phyloP scores from a whole-genome alignment of 2,888 invertebrate genomes.

The Diplolepis rosae region DNA sequence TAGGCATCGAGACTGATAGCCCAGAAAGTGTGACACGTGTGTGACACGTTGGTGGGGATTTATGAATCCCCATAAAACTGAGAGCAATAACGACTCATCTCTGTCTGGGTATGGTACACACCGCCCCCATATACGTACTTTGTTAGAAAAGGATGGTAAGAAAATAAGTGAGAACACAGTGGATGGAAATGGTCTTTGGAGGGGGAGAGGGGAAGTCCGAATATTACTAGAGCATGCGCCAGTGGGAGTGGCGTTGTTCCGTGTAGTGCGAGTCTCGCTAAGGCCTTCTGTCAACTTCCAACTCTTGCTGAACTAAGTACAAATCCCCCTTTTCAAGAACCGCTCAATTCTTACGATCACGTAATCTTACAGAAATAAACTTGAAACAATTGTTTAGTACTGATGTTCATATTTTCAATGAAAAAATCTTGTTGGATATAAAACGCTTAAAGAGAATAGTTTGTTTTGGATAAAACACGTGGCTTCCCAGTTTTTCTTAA shows the following conservation, averaged over 20 bases:
- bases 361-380: background rate
- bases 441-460: background rate
- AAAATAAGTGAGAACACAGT: slow-evolving; percentile 41
- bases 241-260: slow-evolving; percentile 66
- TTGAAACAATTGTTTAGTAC: no score
- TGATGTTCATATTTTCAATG: background rate
- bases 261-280: slow-evolving; percentile 66
- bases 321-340: background rate
- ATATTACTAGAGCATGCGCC: slow-evolving; percentile 66
- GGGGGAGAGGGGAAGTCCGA: slow-evolving; percentile 30
- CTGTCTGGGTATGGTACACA: slow-evolving; percentile 19
- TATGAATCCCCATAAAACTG: slow-evolving; percentile 46
- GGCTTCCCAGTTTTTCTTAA: background rate
- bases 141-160: slow-evolving; percentile 11
- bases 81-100: slow-evolving; percentile 42
- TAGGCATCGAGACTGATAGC: background rate
- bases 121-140: background rate
- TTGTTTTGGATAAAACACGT: background rate
- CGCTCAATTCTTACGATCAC: background rate
- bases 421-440: background rate
- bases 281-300: slow-evolving; percentile 68
- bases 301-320: slow-evolving; percentile 58
- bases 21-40: background rate
- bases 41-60: background rate
- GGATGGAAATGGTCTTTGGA: slow-evolving; percentile 30